These are phyloP conservation scores for Pyrrhia umbra DNA, from an alignment of 2,888 invertebrate genomes.

Conservation along the genomic window DNA sequence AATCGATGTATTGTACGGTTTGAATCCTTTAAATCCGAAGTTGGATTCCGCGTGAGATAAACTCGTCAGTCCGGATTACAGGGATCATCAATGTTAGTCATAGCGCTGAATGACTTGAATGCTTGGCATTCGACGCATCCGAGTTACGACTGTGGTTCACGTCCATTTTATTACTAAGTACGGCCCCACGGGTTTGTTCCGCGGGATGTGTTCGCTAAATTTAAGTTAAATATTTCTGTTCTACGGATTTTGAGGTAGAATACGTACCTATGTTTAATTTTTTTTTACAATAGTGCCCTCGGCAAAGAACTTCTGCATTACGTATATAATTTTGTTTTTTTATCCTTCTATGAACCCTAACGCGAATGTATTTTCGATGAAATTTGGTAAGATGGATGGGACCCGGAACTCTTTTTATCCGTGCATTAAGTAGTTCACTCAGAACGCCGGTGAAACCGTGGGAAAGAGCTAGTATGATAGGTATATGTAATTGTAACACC, in stretches of 20 bases:
- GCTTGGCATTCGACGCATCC: constrained; percentile 45
- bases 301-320: too few relatives aligned
- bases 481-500: too few relatives aligned
- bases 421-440: too few relatives aligned
- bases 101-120: constrained; percentile 38
- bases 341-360: too few relatives aligned
- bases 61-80: constrained; percentile 26
- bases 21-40: not conserved
- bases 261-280: not conserved
- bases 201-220: constrained; percentile 29
- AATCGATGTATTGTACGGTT: too few relatives aligned
- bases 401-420: too few relatives aligned
- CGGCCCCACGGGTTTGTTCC: constrained; percentile 37
- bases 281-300: too few relatives aligned
- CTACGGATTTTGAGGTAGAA: not conserved
- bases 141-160: constrained; percentile 34
- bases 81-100: constrained; percentile 47
- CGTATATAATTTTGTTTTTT: too few relatives aligned
- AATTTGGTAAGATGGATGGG: too few relatives aligned
- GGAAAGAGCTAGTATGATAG: too few relatives aligned
- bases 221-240: constrained; percentile 15
- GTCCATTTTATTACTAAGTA: constrained; percentile 50
- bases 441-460: too few relatives aligned
- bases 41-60: constrained; percentile 7
- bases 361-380: too few relatives aligned